Percentiles rank a stretch among this genome's conserved stretches.
These are phyloP conservation scores for Rhinogobio ventralis DNA, from an alignment of 2,797 vertebrate genomes.

Conservation along the genomic window DNA sequence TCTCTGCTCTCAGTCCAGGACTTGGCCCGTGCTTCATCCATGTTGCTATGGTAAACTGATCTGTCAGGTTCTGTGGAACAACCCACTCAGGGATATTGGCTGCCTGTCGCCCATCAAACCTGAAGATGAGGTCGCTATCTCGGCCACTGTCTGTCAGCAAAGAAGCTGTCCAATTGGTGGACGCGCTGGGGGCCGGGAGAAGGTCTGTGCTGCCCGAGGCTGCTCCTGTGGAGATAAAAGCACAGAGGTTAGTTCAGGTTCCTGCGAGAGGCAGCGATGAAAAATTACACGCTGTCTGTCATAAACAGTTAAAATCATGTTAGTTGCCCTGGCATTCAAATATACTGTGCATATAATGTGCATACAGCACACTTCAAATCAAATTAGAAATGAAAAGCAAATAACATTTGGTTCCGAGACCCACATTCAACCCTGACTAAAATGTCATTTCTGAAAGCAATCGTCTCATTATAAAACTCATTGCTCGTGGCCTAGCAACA, in stretches of 20 bases:
- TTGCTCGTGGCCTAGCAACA: not conserved
- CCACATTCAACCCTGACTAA: conserved; percentile 39
- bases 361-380: conserved; percentile 30
- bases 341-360: conserved; percentile 25
- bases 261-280: conserved; percentile 20
- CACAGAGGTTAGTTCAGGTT: conserved; percentile 28
- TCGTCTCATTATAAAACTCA: conserved; percentile 32
- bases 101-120: conserved; percentile 91
- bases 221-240: conserved; percentile 79
- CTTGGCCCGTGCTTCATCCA: conserved; percentile 98
- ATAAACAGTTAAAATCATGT: conserved; percentile 43
- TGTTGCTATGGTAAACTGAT: conserved; percentile 93
- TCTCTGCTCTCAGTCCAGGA: conserved; percentile 90
- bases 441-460: conserved; percentile 42
- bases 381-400: conserved; percentile 47
- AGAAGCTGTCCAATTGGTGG: conserved; percentile 91
- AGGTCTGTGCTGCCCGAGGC: conserved; percentile 94
- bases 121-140: conserved; percentile 89
- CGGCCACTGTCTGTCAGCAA: conserved; percentile 88
- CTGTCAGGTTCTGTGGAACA: conserved; percentile 94
- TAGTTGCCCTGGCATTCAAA: conserved; percentile 40
- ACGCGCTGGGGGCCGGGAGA: conserved; percentile 85
- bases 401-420: conserved; percentile 42
- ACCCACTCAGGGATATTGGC: conserved; percentile 91
- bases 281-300: conserved; percentile 34